Evolutionary conservation across 1,140 invertebrate genomes (phyloP).

Genomic region (Drosophila pectinifera): DNA sequence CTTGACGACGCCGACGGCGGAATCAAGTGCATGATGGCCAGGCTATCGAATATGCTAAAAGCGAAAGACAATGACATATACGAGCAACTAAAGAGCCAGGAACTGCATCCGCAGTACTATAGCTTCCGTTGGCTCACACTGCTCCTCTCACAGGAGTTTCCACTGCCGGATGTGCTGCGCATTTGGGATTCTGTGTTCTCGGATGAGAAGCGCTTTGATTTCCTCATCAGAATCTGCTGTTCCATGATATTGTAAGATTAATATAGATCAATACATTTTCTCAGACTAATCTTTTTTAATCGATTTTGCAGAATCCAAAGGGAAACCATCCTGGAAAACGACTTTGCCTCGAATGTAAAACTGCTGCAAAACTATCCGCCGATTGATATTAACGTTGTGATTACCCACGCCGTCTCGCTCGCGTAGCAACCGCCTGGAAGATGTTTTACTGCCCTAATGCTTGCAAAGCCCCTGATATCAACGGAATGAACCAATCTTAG

Average conservation of each 20-base stretch:
- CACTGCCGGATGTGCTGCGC: conserved; percentile 96
- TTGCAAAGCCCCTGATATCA: conserved; percentile 34
- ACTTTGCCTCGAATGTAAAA: conserved; percentile 97
- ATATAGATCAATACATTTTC: neutral
- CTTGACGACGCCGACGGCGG: conserved; percentile 96
- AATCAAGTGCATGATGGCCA: conserved; percentile 94
- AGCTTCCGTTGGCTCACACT: conserved; percentile 94
- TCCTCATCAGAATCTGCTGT: conserved; percentile 96
- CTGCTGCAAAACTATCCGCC: conserved; percentile 94
- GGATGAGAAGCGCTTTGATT: conserved; percentile 94
- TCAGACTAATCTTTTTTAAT: conserved; percentile 40
- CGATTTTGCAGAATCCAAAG: conserved; percentile 89
- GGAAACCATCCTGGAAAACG: conserved; percentile 92
- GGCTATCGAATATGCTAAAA: conserved; percentile 91
- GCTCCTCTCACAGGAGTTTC: conserved; percentile 98
- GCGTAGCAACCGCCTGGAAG: conserved; percentile 43
- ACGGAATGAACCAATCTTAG: conserved; percentile 41
- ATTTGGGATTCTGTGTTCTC: conserved; percentile 98
- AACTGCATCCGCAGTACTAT: conserved; percentile 97
- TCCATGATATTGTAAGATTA: conserved; percentile 97
- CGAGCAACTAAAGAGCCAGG: conserved; percentile 91
- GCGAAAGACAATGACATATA: conserved; percentile 92
- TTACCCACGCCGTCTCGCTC: conserved; percentile 71
- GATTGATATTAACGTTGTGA: conserved; percentile 88
- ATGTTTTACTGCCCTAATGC: conserved; percentile 21